Evolutionary conservation across 2,888 invertebrate genomes (phyloP).

Genomic region (Meteorus colon): DNA sequence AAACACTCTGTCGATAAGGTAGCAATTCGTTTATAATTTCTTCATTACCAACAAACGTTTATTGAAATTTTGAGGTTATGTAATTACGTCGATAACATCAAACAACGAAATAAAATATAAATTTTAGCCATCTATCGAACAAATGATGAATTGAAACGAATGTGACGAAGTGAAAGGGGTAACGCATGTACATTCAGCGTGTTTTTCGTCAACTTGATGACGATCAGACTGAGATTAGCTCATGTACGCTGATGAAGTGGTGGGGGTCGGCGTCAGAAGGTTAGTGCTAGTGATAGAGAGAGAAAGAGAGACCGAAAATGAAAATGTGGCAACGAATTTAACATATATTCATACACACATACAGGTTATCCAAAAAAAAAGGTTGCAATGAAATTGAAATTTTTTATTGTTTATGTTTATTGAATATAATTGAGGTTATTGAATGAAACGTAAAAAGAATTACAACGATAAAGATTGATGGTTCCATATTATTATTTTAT

Average conservation of each 20-base stretch:
- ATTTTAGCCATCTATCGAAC: constrained; percentile 1
- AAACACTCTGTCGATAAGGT: neutral
- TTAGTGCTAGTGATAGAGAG: neutral
- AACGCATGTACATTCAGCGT: neutral
- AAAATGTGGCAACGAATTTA: constrained; percentile 9
- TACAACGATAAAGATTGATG: neutral
- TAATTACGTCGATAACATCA: neutral
- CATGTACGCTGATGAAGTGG: neutral
- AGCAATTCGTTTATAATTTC: neutral
- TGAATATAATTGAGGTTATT: neutral
- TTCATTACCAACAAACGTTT: neutral
- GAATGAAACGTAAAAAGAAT: neutral
- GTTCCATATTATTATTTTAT: neutral
- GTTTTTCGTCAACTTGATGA: neutral
- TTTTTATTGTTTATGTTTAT: neutral
- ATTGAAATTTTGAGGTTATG: neutral
- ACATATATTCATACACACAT: neutral
- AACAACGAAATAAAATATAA: neutral
- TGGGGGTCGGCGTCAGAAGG: no score
- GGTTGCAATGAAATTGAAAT: neutral
- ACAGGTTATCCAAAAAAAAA: no score
- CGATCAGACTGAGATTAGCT: neutral
- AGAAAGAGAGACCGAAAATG: neutral
- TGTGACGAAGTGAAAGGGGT: neutral
- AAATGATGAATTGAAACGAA: neutral